Conservation (phyloP, 1,140 invertebrate species). For the Zophobas atratus region DNA sequence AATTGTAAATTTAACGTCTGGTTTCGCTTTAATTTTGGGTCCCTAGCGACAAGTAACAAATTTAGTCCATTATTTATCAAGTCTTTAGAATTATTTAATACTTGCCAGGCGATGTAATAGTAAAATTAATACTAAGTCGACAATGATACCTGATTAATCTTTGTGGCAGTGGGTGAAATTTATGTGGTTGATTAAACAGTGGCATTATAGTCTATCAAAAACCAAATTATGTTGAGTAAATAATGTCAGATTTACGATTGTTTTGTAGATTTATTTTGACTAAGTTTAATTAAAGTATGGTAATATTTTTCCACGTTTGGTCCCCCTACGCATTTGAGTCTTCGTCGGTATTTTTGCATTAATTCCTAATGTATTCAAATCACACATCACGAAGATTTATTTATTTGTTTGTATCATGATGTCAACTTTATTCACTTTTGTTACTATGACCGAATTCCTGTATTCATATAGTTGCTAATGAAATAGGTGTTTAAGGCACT, state of each 20-base stretch:
- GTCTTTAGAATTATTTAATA: too few relatives aligned
- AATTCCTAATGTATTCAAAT: conserved; percentile 27
- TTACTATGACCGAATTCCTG: conserved; percentile 2
- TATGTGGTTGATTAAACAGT: too few relatives aligned
- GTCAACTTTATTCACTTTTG: conserved; percentile 8
- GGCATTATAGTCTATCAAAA: too few relatives aligned
- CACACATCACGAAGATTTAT: conserved; percentile 16
- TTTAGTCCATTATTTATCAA: too few relatives aligned
- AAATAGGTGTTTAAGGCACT: conserved; percentile 20
- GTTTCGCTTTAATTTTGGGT: too few relatives aligned
- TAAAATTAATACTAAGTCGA: too few relatives aligned
- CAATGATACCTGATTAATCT: too few relatives aligned
- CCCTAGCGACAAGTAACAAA: too few relatives aligned
- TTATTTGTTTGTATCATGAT: conserved; percentile 10
- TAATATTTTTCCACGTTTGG: conserved; percentile 14
- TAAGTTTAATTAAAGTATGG: background rate
- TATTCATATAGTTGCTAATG: conserved; percentile 11
- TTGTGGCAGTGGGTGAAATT: too few relatives aligned
- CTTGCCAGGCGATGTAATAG: too few relatives aligned
- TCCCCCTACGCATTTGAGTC: conserved; percentile 14
- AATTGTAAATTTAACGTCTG: too few relatives aligned
- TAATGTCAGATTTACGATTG: background rate
- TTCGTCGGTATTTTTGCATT: conserved; percentile 14
- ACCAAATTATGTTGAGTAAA: too few relatives aligned
- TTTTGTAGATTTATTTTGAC: background rate